Conservation (phyloP, 2,797 vertebrate genomes). For the Tarsius wallacei region DNA sequence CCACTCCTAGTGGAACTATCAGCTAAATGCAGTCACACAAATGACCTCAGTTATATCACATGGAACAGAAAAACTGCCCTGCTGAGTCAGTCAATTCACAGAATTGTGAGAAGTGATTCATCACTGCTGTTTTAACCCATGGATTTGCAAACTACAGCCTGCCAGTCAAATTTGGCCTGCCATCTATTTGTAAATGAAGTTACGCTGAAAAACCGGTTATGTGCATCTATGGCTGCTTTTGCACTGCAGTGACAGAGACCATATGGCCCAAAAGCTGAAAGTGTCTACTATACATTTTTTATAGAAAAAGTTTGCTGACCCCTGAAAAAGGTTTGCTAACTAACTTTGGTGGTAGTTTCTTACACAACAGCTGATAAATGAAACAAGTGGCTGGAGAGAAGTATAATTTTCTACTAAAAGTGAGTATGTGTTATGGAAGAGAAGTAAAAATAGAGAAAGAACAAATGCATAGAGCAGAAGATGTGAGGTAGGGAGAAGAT, state of each 20-base stretch:
- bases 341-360: background rate
- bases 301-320: background rate
- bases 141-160: background rate
- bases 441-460: background rate
- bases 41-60: background rate
- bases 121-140: background rate
- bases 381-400: background rate
- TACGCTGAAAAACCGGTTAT: slow-evolving; percentile 22
- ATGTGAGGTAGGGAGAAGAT: background rate
- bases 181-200: slow-evolving; percentile 12
- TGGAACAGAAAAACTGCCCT: slow-evolving; percentile 4
- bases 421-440: background rate
- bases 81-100: background rate
- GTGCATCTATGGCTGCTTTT: background rate
- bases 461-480: background rate
- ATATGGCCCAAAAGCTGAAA: background rate
- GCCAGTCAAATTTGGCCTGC: background rate
- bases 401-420: background rate
- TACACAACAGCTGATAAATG: background rate
- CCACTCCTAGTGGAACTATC: background rate
- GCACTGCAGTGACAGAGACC: background rate
- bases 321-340: background rate
- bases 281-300: background rate
- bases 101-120: background rate
- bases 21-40: background rate